Percentiles rank a stretch among this genome's conserved stretches.
Conservation (phyloP, 2,113 vertebrate genomes). For the Tamias sibiricus region DNA sequence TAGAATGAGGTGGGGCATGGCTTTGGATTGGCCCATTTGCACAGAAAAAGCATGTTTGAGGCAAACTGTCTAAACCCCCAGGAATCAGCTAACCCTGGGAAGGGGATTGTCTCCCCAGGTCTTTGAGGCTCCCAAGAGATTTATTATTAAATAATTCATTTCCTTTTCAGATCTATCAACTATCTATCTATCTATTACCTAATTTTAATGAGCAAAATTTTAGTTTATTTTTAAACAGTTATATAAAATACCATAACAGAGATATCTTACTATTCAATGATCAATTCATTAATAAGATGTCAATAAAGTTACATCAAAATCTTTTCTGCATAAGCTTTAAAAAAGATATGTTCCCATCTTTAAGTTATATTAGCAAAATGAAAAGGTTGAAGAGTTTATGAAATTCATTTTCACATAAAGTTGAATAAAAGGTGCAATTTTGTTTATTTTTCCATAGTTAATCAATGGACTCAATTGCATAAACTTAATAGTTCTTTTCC, state of each 20-base stretch:
- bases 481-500: neutral
- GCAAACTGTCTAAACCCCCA: neutral
- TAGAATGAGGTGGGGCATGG: neutral
- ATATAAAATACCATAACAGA: no score
- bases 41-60: neutral
- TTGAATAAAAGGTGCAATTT: neutral
- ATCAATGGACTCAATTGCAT: no score
- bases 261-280: neutral
- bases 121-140: neutral
- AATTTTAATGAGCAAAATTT: neutral
- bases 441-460: neutral
- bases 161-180: neutral
- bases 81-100: neutral
- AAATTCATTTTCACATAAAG: neutral
- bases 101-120: neutral
- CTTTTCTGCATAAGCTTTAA: neutral
- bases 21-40: neutral
- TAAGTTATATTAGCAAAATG: neutral
- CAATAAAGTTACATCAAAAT: neutral
- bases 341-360: neutral
- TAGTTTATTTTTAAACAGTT: neutral
- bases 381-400: neutral
- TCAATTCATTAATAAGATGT: no score
- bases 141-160: neutral
- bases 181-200: neutral